These are phyloP conservation scores for Daubentonia madagascariensis DNA, from an alignment of 2,113 vertebrate genomes.

Conservation along the genomic window DNA sequence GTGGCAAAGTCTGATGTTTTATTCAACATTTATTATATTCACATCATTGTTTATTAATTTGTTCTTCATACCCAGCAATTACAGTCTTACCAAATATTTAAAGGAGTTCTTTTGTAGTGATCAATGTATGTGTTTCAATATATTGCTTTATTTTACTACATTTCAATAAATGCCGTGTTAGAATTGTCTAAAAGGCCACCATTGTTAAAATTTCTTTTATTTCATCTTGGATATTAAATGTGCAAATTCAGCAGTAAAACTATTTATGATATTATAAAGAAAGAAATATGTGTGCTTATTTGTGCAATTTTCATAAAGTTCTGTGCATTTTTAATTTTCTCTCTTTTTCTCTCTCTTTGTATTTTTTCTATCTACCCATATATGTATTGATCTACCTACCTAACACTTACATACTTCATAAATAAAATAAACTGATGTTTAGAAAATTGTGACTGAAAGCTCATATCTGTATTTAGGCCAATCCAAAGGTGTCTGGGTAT, in stretches of 20 bases:
- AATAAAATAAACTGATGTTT: conserved; percentile 78
- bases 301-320: background rate
- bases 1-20: background rate
- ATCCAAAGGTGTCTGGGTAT: conserved; percentile 65
- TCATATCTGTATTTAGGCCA: conserved; percentile 65
- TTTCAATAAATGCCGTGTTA: background rate
- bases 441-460: conserved; percentile 69
- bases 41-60: background rate
- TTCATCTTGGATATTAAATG: background rate
- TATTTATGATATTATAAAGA: background rate
- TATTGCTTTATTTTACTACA: background rate
- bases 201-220: background rate
- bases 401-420: background rate
- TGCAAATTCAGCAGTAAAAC: background rate
- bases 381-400: background rate
- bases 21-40: background rate
- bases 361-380: too few species aligned
- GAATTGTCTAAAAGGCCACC: background rate
- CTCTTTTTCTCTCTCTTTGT: background rate
- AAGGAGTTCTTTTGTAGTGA: background rate
- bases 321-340: background rate
- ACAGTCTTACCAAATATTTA: background rate
- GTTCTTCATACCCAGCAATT: background rate
- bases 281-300: background rate
- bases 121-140: background rate